Conservation (phyloP, 2,797 vertebrate genomes). For the Danio albolineatus region DNA sequence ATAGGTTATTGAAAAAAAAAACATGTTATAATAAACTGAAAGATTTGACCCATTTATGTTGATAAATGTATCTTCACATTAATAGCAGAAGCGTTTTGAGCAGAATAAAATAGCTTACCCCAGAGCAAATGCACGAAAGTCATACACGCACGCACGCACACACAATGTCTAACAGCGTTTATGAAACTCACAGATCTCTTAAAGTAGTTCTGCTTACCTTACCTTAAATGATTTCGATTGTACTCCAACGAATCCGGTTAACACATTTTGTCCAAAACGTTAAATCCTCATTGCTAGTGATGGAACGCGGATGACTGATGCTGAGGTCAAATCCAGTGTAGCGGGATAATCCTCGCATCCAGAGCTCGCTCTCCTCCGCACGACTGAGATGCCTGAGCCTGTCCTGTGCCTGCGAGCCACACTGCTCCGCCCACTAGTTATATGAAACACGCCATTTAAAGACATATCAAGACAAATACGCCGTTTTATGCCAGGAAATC, state of each 20-base stretch:
- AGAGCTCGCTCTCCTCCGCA: conserved; percentile 80
- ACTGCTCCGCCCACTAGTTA: conserved; percentile 83
- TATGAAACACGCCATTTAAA: conserved; percentile 78
- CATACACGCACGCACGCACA: no score
- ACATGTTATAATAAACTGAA: no score
- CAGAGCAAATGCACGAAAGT: background rate
- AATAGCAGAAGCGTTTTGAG: background rate
- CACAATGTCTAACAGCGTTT: background rate
- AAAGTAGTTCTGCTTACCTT: conserved; percentile 32
- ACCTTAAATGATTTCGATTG: conserved; percentile 20
- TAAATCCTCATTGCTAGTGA: conserved; percentile 22
- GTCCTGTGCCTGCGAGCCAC: conserved; percentile 81
- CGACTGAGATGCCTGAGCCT: conserved; percentile 80
- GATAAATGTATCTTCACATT: background rate
- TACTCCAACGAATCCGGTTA: background rate
- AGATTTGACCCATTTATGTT: no score
- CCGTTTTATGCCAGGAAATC: conserved; percentile 10
- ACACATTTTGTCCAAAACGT: background rate
- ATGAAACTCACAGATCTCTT: conserved; percentile 7
- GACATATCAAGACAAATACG: conserved; percentile 51
- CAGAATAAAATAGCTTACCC: background rate
- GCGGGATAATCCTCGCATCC: conserved; percentile 70
- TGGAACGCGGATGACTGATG: conserved; percentile 60
- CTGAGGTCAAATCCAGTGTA: conserved; percentile 65
- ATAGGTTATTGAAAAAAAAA: no score